Evolutionary conservation across 2,888 invertebrate genomes (phyloP).

Genomic region (Archips xylosteana): DNA sequence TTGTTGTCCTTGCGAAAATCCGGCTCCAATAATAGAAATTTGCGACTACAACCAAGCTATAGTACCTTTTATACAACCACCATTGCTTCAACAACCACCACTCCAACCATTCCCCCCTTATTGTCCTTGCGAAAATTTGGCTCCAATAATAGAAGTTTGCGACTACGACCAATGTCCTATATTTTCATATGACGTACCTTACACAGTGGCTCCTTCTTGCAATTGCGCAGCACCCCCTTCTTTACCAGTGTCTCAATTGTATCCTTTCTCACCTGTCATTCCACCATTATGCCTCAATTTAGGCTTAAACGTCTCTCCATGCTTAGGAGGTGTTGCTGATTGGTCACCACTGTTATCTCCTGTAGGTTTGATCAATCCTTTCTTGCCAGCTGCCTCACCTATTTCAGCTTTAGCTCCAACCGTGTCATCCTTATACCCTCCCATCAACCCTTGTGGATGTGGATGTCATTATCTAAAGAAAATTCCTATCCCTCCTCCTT

Average conservation of each 20-base stretch:
- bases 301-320: not conserved
- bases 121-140: too few species aligned
- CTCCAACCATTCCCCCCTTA: too few species aligned
- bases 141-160: too few species aligned
- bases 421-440: constrained; percentile 52
- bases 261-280: not conserved
- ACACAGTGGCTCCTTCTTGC: constrained; percentile 10
- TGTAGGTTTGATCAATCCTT: constrained; percentile 52
- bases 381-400: constrained; percentile 63
- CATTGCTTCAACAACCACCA: not conserved
- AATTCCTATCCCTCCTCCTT: constrained; percentile 70
- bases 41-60: not conserved
- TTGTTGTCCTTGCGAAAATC: not conserved
- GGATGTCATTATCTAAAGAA: constrained; percentile 64
- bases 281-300: not conserved
- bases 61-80: not conserved
- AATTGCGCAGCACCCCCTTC: constrained; percentile 20
- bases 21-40: constrained; percentile 9
- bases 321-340: not conserved
- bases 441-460: constrained; percentile 52
- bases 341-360: constrained; percentile 6
- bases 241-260: constrained; percentile 15
- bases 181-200: not conserved
- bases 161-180: not conserved
- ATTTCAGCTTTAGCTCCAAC: constrained; percentile 57